Evolutionary conservation across 2,888 invertebrate species (phyloP).

Genomic region (Pristionchus fissidentatus): DNA sequence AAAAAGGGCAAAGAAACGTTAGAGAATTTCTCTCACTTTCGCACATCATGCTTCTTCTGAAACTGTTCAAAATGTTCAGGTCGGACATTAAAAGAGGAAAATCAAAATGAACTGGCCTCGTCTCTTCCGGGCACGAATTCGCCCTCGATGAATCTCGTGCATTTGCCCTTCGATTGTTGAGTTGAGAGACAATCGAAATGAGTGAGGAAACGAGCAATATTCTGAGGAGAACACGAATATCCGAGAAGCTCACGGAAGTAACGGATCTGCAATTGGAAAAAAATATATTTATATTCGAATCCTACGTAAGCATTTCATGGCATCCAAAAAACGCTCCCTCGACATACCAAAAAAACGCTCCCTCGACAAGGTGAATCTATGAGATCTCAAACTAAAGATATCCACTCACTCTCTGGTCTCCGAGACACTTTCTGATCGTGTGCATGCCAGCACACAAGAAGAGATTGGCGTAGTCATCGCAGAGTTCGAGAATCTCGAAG

Average conservation of each 20-base stretch:
- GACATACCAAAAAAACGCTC: no score
- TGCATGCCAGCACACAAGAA: conserved; percentile 44
- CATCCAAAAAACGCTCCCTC: no score
- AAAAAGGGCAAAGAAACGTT: no score
- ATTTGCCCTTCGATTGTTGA: conserved; percentile 33
- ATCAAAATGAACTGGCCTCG: not conserved
- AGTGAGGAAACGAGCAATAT: conserved; percentile 45
- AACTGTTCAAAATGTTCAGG: not conserved
- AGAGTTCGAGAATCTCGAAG: conserved; percentile 41
- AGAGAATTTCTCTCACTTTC: no score
- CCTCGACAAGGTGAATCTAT: no score
- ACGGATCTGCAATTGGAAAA: conserved; percentile 23
- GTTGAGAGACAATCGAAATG: conserved; percentile 45
- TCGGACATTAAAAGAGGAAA: not conserved
- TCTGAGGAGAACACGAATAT: conserved; percentile 46
- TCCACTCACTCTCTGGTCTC: not conserved
- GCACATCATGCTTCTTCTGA: no score
- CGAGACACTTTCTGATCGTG: conserved; percentile 22
- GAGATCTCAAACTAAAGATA: no score
- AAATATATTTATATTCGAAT: no score
- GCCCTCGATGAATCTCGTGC: conserved; percentile 36
- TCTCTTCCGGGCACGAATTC: conserved; percentile 18
- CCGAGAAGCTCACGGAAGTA: conserved; percentile 42
- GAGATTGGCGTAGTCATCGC: conserved; percentile 47
- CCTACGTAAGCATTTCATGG: no score